A percentile compares a stretch with the other conserved stretches of the same genome.
These are phyloP conservation scores for Coreoperca whiteheadi DNA, from an alignment of 2,113 vertebrate species.

Conservation along the genomic window DNA sequence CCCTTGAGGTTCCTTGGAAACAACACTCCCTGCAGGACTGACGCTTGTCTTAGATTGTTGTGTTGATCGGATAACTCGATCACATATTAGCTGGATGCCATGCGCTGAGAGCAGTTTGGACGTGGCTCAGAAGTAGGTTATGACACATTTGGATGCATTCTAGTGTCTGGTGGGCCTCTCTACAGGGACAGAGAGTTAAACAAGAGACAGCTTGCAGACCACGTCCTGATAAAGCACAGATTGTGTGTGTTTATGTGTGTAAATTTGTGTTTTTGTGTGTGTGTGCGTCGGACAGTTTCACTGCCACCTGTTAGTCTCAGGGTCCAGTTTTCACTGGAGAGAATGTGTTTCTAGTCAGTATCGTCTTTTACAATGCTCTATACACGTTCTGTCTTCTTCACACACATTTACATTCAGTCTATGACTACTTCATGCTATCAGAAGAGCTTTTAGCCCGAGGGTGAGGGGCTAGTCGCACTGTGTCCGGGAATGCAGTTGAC, in stretches of 20 bases:
- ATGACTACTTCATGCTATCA: slow-evolving; percentile 6
- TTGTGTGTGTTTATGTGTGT: neutral
- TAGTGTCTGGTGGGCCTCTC: slow-evolving; percentile 48
- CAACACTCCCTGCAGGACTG: slow-evolving; percentile 46
- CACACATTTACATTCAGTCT: slow-evolving; percentile 44
- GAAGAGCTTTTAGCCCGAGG: slow-evolving; percentile 55
- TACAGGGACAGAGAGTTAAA: slow-evolving; percentile 43
- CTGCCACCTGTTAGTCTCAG: slow-evolving; percentile 65
- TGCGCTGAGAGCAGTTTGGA: slow-evolving; percentile 46
- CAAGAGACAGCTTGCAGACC: slow-evolving; percentile 61
- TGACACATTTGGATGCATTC: slow-evolving; percentile 70
- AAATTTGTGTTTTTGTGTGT: neutral
- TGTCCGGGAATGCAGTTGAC: slow-evolving; percentile 80
- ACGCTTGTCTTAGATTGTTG: slow-evolving; percentile 26
- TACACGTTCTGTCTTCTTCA: neutral
- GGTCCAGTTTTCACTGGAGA: slow-evolving; percentile 50
- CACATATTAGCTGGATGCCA: slow-evolving; percentile 42
- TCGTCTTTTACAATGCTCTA: slow-evolving; percentile 2
- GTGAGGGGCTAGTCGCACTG: slow-evolving; percentile 64
- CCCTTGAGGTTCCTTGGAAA: slow-evolving; percentile 52
- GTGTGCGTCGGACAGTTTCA: slow-evolving; percentile 29
- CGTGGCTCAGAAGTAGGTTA: slow-evolving; percentile 67
- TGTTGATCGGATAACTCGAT: slow-evolving; percentile 61
- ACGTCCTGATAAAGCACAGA: slow-evolving; percentile 54
- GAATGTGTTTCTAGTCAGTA: slow-evolving; percentile 16